Evolutionary conservation across 2,797 vertebrate species (phyloP).

Genomic region (Phrynocephalus guinanensis): DNA sequence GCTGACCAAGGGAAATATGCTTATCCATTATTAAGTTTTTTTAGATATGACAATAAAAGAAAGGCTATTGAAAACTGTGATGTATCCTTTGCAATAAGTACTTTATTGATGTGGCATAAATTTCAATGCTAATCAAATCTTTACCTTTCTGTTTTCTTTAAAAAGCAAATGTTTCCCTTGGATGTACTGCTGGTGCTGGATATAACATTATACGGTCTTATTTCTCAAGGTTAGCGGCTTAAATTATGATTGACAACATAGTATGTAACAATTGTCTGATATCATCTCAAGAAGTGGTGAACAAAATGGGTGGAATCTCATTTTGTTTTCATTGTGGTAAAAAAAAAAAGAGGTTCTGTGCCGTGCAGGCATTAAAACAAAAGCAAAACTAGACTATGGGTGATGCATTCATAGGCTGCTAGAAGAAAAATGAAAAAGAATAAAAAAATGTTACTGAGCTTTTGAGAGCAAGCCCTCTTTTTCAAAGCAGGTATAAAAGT

Average conservation of each 20-base stretch:
- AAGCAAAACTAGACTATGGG: too few relatives aligned
- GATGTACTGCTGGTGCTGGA: neutral
- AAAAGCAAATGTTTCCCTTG: neutral
- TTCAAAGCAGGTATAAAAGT: too few relatives aligned
- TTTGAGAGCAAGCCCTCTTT: too few relatives aligned
- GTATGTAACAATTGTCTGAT: neutral
- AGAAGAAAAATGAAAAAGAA: too few relatives aligned
- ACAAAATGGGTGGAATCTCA: neutral
- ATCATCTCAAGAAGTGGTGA: neutral
- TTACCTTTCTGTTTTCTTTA: neutral
- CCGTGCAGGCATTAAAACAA: too few relatives aligned
- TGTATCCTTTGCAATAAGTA: neutral
- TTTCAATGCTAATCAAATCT: neutral
- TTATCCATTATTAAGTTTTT: slow-evolving; percentile 22
- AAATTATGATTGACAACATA: neutral
- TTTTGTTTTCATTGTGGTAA: neutral
- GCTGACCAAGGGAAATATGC: slow-evolving; percentile 13
- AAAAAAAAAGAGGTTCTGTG: neutral
- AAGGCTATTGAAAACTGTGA: slow-evolving; percentile 19
- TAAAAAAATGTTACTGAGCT: too few relatives aligned
- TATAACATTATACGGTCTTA: neutral
- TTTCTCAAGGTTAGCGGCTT: neutral
- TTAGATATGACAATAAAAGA: neutral
- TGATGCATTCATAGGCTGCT: too few relatives aligned
- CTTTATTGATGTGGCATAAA: neutral